Evolutionary conservation across 2,113 vertebrate species (phyloP), one percentile per base, ranked within the genome.

Genomic region (Myotis yumanensis): DNA sequence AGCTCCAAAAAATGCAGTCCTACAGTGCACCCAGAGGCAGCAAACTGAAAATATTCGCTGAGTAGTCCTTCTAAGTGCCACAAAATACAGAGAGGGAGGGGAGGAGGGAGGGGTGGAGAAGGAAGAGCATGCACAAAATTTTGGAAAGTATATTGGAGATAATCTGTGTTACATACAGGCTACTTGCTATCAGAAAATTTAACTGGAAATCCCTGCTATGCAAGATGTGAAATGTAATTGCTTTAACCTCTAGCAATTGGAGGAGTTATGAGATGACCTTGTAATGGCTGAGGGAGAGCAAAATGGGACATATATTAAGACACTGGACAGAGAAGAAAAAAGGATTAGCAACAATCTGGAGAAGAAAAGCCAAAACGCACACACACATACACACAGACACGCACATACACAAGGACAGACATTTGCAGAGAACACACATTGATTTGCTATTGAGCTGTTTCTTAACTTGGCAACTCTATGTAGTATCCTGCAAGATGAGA

Each of bases 91-190:
- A 22, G 11, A 69, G 7, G n/a, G 4, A 22, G 15, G 30, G 14
- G 30, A 6, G 1, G 1, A 9, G 10, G 0, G 7, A 18, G 73
- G 30, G 72, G 25, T 15, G 15, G 12, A 40, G 16, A 2, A 14
- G 16, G 2, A 6, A 30, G 16, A 16, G 32, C 25, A 15, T 12
- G 0, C 4, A 62, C 23, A 57, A 32, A 35, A n/a, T 66, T 92
- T 51, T n/a, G 23, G 18, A 82, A 32, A 52, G 37, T 17, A 35
- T 17, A 40, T 73, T 77, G 43, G 43, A 87, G 51, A 51, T 35
- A 11, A 14, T 77, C 48, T 62, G 10, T 0, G 17, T 81, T 80
- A 73, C 80, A 81, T 40, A 46, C 7, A 73, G 54, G 40, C 51
- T 82, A 51, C 37, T 73, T 69, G 22, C 12, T 30, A 35, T 20